phyloP scores from a whole-genome alignment of 2,113 vertebrate genomes.

The Rutilus rutilus region DNA sequence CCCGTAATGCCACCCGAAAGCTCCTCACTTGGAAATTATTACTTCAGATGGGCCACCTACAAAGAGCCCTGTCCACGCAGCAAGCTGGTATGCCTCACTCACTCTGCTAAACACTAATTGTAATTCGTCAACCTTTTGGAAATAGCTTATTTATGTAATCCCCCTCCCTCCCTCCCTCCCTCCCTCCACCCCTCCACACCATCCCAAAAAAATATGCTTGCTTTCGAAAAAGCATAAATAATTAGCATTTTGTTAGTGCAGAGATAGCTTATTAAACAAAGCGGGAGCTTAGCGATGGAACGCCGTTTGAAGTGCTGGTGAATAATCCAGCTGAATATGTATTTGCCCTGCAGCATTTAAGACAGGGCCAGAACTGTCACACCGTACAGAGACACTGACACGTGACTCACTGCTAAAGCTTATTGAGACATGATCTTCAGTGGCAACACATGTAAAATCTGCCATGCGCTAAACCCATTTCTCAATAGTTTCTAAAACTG shows the following conservation, averaged over 20 bases:
- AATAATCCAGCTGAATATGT: constrained; percentile 52
- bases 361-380: constrained; percentile 30
- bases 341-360: constrained; percentile 31
- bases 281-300: constrained; percentile 33
- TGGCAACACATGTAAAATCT: constrained; percentile 20
- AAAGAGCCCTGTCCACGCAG: constrained; percentile 40
- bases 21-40: constrained; percentile 43
- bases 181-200: background rate
- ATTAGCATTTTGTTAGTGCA: constrained; percentile 51
- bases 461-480: constrained; percentile 6
- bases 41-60: constrained; percentile 45
- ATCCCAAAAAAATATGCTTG: constrained; percentile 1
- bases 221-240: constrained; percentile 54
- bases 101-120: constrained; percentile 35
- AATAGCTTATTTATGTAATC: constrained; percentile 48
- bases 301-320: constrained; percentile 46
- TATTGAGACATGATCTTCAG: constrained; percentile 27
- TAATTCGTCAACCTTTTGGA: constrained; percentile 52
- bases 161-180: background rate
- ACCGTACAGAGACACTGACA: constrained; percentile 32
- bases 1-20: constrained; percentile 50
- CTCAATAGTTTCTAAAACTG: constrained; percentile 7
- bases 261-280: constrained; percentile 54
- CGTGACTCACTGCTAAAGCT: constrained; percentile 29
- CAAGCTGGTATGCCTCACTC: constrained; percentile 18